Evolutionary conservation across 1,140 invertebrate genomes (phyloP).

Genomic region (Ganaspis sp.): DNA sequence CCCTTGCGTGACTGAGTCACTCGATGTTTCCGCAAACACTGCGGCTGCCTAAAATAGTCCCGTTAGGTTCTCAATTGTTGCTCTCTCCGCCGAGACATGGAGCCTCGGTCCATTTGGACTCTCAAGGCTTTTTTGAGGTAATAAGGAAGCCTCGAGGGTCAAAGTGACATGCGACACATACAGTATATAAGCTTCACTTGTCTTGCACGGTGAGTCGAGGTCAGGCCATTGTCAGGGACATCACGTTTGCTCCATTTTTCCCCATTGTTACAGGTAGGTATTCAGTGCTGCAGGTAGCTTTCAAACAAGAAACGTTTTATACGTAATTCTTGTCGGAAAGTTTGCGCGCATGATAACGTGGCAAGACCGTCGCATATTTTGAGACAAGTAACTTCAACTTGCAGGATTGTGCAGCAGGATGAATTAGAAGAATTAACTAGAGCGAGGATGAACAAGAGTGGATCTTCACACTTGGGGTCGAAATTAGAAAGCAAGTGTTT

Average conservation of each 20-base stretch:
- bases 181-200: slow-evolving; percentile 44
- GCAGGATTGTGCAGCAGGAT: background rate
- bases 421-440: background rate
- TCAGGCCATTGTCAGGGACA: slow-evolving; percentile 51
- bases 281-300: slow-evolving; percentile 39
- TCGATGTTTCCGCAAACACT: slow-evolving; percentile 58
- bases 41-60: slow-evolving; percentile 46
- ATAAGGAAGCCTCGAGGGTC: slow-evolving; percentile 32
- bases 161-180: slow-evolving; percentile 33
- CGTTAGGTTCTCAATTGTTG: slow-evolving; percentile 59
- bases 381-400: background rate
- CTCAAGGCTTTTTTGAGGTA: slow-evolving; percentile 46
- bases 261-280: slow-evolving; percentile 45
- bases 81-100: slow-evolving; percentile 41
- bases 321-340: slow-evolving; percentile 15
- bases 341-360: background rate
- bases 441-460: background rate
- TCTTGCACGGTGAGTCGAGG: slow-evolving; percentile 50
- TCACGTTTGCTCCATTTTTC: slow-evolving; percentile 55
- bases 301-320: slow-evolving; percentile 21
- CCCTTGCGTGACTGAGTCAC: slow-evolving; percentile 52
- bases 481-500: background rate
- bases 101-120: slow-evolving; percentile 47
- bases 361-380: background rate
- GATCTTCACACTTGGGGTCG: background rate